Base-by-base conservation (phyloP, 1,140 invertebrate species). In the Gonioctena quinquepunctata region DNA sequence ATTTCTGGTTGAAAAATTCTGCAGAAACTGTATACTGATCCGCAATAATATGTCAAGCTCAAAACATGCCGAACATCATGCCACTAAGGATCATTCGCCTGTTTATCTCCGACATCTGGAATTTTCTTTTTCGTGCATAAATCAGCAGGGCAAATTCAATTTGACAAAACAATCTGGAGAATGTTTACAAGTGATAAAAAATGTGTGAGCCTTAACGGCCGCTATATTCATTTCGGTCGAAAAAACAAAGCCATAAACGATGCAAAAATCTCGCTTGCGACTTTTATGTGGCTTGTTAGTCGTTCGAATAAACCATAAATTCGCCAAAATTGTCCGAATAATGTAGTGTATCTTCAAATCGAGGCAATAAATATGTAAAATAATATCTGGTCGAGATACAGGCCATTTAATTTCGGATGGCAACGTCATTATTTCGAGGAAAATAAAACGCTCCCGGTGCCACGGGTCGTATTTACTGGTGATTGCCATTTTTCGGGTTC, bases 281-380 rank as follows among this genome's bases (percentile, higher is more conserved):
- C 65, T 23, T 66, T 66, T 66, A 66, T 66, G 65, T 33, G 21
- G 21, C 65, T 56, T 48, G 65, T 66, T 66, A 66, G 28, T 27
- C 27, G 50, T n/a, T 16, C 13, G 65, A 42, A 66, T 64, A 23
- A 64, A 49, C 21, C 18, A 66, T 66, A 66, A 66, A 66, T 66
- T 57, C 52, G 27, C 52, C 5, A 56, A 57, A 66, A 66, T 66
- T 57, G 33, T 49, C 18, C 2, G 62, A 54, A 65, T 65, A 61
- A 61, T 25, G 59, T 64, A 59, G 65, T 57, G 26, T 26, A 59
- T 66, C 50, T 66, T 26, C 65, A 66, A 56, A 66, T 66, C 65
- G 27, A 66, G 65, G 52, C 52, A 66, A 66, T 66, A 66, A 66
- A 66, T 66, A 66, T 66, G 65, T 66, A 66, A 66, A 66, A 66